Conservation (phyloP, 2,797 vertebrate species). For the Phoeniculus purpureus region DNA sequence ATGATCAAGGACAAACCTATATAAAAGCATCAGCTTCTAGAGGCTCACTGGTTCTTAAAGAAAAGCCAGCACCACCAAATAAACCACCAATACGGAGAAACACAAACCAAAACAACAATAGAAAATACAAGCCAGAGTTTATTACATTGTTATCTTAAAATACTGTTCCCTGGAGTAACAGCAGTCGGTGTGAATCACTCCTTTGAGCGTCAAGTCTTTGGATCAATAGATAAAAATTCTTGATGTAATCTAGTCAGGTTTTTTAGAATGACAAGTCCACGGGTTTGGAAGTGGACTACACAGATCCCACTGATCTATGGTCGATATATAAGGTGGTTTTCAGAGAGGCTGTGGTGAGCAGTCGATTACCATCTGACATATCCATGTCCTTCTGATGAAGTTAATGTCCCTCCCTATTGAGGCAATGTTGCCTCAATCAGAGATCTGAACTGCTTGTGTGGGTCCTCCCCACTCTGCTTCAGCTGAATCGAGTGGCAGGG, state of each 20-base stretch:
- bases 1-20: background rate
- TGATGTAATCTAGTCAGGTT: background rate
- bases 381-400: too few relatives aligned
- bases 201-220: background rate
- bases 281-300: background rate
- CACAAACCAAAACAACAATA: background rate
- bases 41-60: background rate
- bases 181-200: background rate
- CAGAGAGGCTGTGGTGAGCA: background rate
- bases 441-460: background rate
- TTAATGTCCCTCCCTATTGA: too few relatives aligned
- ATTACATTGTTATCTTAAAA: background rate
- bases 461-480: background rate
- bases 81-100: rapidly evolving
- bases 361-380: too few relatives aligned
- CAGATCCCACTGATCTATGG: background rate
- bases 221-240: background rate
- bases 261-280: background rate
- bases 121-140: background rate
- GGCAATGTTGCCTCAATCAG: background rate
- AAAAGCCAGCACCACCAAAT: background rate
- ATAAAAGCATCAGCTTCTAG: background rate
- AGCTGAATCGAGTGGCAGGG: background rate
- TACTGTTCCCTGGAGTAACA: background rate
- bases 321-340: background rate